A percentile compares a stretch with the other conserved stretches of the same genome.
phyloP scores from a whole-genome alignment of 2,888 invertebrate species.

The Tenthredo notha region DNA sequence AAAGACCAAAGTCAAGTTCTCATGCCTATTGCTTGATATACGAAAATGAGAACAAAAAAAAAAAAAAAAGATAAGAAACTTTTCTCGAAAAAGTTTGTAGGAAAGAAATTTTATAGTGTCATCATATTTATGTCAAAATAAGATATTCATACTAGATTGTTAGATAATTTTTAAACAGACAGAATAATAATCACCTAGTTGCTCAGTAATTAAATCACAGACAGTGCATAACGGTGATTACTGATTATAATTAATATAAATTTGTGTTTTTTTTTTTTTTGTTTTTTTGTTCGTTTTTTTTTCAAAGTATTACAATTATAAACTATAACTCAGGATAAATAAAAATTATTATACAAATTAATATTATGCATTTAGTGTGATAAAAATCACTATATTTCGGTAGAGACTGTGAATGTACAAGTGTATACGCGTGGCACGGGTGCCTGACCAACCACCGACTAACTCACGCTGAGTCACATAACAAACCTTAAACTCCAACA shows the following conservation, averaged over 20 bases:
- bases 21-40: conserved; percentile 49
- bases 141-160: conserved; percentile 12
- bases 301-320: conserved; percentile 61
- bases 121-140: conserved; percentile 2
- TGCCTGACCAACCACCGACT: conserved; percentile 45
- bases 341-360: conserved; percentile 71
- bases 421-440: conserved; percentile 61
- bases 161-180: neutral
- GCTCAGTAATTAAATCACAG: conserved; percentile 74
- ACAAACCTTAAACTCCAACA: conserved; percentile 46
- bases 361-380: conserved; percentile 69
- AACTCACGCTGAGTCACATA: conserved; percentile 47
- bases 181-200: conserved; percentile 56
- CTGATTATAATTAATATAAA: conserved; percentile 59
- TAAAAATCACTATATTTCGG: conserved; percentile 69
- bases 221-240: conserved; percentile 67
- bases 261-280: neutral
- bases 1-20: conserved; percentile 42
- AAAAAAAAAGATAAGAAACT: neutral
- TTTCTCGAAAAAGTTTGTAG: neutral
- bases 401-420: conserved; percentile 70
- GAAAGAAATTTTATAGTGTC: neutral
- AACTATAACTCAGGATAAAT: conserved; percentile 66
- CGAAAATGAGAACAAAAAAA: neutral
- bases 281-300: no score